These are phyloP conservation scores for Hipposideros armiger DNA, from an alignment of 2,113 vertebrate genomes.

Conservation along the genomic window DNA sequence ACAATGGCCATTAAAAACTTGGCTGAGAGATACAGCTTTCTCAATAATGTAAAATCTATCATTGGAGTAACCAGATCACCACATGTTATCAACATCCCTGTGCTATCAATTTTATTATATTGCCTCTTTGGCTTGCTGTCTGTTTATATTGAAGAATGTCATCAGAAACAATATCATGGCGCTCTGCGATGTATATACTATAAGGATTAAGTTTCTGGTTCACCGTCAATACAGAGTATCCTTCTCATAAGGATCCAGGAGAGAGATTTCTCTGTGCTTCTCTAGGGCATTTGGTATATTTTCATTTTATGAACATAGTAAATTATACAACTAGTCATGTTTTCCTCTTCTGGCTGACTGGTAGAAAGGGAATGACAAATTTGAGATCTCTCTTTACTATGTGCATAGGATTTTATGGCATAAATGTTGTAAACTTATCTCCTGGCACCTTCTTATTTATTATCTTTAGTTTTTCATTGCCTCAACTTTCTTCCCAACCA, in stretches of 20 bases:
- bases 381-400: not conserved
- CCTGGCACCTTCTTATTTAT: slow-evolving; percentile 10
- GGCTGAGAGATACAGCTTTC: not conserved
- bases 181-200: not conserved
- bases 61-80: not conserved
- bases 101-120: not conserved
- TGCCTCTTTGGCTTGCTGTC: not conserved
- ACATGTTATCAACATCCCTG: not conserved
- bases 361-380: slow-evolving; percentile 7
- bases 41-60: not conserved
- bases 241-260: not conserved
- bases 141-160: not conserved
- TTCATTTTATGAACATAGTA: slow-evolving; percentile 37
- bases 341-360: not conserved
- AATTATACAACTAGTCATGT: not conserved
- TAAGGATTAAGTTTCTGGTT: not conserved
- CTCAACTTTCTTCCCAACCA: slow-evolving; percentile 19
- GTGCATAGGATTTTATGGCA: not conserved
- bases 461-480: slow-evolving; percentile 25
- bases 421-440: slow-evolving; percentile 28
- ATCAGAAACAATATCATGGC: not conserved
- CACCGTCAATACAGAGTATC: not conserved
- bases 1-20: not conserved
- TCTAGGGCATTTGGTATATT: not conserved
- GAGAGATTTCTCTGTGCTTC: not conserved